A percentile compares a stretch with the other conserved stretches of the same genome.
Conservation (phyloP, 92 coral and sea anemone genomes). For the Zoanthus solanderi region DNA sequence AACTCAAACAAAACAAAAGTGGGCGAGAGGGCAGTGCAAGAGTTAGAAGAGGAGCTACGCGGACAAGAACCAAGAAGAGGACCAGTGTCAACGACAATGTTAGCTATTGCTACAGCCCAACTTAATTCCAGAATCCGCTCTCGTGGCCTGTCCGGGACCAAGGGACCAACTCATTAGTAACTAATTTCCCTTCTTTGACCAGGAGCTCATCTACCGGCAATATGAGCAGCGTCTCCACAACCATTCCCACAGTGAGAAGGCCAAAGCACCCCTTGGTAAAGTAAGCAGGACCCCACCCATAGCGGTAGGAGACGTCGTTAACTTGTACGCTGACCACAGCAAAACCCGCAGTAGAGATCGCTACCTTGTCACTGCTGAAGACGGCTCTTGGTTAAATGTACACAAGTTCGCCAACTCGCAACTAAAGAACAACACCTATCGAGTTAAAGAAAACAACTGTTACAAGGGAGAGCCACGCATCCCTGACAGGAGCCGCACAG, state of each 20-base stretch:
- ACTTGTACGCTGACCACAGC: constrained; percentile 46
- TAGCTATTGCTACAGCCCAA: constrained; percentile 42
- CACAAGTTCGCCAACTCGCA: constrained; percentile 1
- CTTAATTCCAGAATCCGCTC: constrained; percentile 51
- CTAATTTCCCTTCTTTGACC: constrained; percentile 40
- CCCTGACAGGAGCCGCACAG: constrained; percentile 2
- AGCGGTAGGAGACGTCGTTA: constrained; percentile 45
- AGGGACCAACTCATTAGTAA: constrained; percentile 45
- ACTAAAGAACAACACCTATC: not conserved
- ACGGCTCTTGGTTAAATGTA: not conserved
- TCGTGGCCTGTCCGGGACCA: constrained; percentile 45
- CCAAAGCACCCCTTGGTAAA: too few species aligned
- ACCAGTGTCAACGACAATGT: not conserved
- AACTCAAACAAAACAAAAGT: constrained; percentile 35
- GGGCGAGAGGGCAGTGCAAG: constrained; percentile 44
- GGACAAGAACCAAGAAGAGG: constrained; percentile 25
- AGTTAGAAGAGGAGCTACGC: constrained; percentile 19
- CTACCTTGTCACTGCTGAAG: not conserved
- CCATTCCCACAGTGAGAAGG: constrained; percentile 50
- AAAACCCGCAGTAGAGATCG: constrained; percentile 33
- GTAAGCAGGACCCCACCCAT: not conserved
- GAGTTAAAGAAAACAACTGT: not conserved
- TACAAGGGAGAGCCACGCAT: not conserved
- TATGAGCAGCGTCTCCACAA: constrained; percentile 37
- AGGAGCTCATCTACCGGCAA: constrained; percentile 41